phyloP scores from a whole-genome alignment of 2,888 invertebrate species.

The Aphodius sticticus region DNA sequence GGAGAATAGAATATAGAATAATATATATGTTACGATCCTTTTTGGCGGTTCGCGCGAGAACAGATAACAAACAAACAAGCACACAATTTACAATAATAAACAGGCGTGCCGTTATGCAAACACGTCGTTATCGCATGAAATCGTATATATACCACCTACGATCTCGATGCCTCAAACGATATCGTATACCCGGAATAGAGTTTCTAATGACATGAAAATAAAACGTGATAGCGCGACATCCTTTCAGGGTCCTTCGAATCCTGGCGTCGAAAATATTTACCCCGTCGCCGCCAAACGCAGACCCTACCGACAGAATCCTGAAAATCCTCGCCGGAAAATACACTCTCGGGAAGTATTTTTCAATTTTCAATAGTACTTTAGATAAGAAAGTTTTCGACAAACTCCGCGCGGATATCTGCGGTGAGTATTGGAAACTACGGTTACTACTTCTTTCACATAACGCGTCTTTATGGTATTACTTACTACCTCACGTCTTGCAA shows the following conservation, averaged over 20 bases:
- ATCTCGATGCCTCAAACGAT: neutral
- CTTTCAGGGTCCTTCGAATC: neutral
- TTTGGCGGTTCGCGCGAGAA: neutral
- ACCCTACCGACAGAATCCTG: neutral
- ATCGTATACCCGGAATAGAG: neutral
- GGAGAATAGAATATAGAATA: no score
- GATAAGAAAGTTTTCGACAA: neutral
- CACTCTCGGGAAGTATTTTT: neutral
- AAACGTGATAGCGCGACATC: neutral
- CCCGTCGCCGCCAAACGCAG: neutral
- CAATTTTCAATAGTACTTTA: slow-evolving; percentile 4
- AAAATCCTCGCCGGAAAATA: neutral
- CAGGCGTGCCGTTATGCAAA: neutral
- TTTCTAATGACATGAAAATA: neutral
- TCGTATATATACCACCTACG: neutral
- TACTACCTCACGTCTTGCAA: neutral
- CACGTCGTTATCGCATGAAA: neutral
- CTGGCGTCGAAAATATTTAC: neutral
- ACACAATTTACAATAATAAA: neutral
- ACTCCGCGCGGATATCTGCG: neutral
- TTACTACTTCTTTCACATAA: neutral
- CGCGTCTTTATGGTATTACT: neutral
- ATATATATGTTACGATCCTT: no score
- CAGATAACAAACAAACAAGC: neutral
- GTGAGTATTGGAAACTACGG: neutral